A percentile compares a stretch with the other conserved stretches of the same genome.
These are phyloP conservation scores for Gymnopithys bicolor DNA, from an alignment of 2,797 vertebrate genomes.

Conservation along the genomic window DNA sequence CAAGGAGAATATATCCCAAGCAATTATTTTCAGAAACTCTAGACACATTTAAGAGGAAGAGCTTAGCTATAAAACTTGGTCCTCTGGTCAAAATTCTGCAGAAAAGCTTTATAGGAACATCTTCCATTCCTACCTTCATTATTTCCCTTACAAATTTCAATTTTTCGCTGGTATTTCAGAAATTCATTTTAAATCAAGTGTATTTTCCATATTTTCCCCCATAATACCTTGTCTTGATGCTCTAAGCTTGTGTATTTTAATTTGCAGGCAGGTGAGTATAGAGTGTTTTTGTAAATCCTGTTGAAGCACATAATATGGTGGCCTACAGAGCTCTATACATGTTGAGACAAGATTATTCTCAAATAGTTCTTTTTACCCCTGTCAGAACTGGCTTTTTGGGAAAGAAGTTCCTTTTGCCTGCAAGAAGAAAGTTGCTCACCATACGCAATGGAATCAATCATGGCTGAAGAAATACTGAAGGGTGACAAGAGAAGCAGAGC, in stretches of 20 bases:
- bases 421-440: background rate
- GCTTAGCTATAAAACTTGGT: background rate
- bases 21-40: background rate
- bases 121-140: background rate
- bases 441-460: background rate
- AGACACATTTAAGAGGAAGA: background rate
- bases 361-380: background rate
- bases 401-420: background rate
- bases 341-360: background rate
- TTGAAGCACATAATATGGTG: background rate
- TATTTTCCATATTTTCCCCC: background rate
- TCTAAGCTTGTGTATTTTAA: background rate
- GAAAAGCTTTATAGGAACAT: background rate
- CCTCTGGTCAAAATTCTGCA: background rate
- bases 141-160: background rate
- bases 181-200: background rate
- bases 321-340: background rate
- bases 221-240: background rate
- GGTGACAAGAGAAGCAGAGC: background rate
- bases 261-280: background rate
- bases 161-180: background rate
- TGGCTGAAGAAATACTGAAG: background rate
- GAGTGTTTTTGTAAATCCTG: background rate
- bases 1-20: background rate
- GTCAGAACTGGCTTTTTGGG: background rate